A percentile compares a stretch with the other conserved stretches of the same genome.
phyloP scores from a whole-genome alignment of 2,113 vertebrate genomes.

The Zosterops pallidus region DNA sequence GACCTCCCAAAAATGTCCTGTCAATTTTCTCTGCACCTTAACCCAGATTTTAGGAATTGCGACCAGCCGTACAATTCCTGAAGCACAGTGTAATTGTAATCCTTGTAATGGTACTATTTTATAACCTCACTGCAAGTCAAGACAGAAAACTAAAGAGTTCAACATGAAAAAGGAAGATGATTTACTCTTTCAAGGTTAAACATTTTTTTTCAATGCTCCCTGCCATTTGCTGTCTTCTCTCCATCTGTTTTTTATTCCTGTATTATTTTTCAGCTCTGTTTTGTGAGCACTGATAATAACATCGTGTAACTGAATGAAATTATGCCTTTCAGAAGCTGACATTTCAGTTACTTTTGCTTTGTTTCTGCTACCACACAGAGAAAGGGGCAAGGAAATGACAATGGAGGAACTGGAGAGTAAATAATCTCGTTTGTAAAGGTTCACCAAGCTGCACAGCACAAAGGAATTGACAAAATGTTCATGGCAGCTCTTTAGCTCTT shows the following conservation, averaged over 20 bases:
- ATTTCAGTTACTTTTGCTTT: slow-evolving; percentile 50
- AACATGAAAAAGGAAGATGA: neutral
- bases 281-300: neutral
- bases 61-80: neutral
- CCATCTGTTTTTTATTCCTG: neutral
- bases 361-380: slow-evolving; percentile 18
- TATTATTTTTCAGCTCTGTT: slow-evolving; percentile 24
- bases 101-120: neutral
- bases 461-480: slow-evolving; percentile 56
- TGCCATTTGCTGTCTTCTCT: neutral
- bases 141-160: neutral
- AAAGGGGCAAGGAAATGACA: slow-evolving; percentile 46
- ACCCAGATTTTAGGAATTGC: neutral
- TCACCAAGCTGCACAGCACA: slow-evolving; percentile 62
- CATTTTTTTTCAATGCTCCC: neutral
- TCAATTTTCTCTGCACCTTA: neutral
- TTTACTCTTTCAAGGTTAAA: neutral
- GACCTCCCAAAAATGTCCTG: neutral
- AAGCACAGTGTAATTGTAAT: neutral
- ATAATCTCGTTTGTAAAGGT: slow-evolving; percentile 65
- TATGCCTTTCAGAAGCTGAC: slow-evolving; percentile 1
- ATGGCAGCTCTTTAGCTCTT: slow-evolving; percentile 29
- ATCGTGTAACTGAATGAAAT: neutral
- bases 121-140: neutral
- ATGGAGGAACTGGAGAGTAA: slow-evolving; percentile 59